phyloP scores from a whole-genome alignment of 2,888 invertebrate species.

The Drosophila siamana region DNA sequence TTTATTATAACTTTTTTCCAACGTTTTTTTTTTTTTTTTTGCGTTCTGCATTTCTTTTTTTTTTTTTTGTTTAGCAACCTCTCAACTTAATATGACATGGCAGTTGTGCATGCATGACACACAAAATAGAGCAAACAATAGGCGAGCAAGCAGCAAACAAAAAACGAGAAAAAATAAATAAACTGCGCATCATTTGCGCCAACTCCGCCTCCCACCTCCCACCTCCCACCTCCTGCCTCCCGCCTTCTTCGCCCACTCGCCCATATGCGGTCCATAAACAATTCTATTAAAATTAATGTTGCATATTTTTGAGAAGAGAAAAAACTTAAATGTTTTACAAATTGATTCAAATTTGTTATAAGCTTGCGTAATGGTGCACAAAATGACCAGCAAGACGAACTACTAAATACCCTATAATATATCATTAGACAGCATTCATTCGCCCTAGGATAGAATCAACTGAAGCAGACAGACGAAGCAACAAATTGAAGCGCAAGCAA shows the following conservation, averaged over 20 bases:
- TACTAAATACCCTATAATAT: conserved; percentile 40
- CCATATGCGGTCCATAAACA: conserved; percentile 68
- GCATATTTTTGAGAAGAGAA: conserved; percentile 69
- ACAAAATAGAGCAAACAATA: conserved; percentile 40
- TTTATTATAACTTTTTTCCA: conserved; percentile 19
- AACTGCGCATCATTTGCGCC: conserved; percentile 59
- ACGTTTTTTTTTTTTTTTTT: conserved; percentile 19
- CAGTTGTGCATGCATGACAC: conserved; percentile 63
- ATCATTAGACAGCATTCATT: background rate
- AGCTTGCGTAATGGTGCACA: conserved; percentile 39
- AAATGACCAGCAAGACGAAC: conserved; percentile 14
- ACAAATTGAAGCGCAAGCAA: conserved; percentile 63
- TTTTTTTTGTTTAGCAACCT: conserved; percentile 40
- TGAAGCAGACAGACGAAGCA: conserved; percentile 36
- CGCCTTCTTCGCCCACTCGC: too few species aligned
- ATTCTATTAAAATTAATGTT: conserved; percentile 80
- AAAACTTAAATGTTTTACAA: conserved; percentile 71
- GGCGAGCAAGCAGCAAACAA: conserved; percentile 7
- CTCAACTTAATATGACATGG: conserved; percentile 71
- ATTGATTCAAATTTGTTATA: conserved; percentile 70
- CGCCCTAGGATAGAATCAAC: conserved; percentile 5
- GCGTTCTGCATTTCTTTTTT: conserved; percentile 20
- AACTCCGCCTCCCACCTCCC: background rate
- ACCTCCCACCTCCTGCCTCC: background rate
- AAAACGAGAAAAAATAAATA: conserved; percentile 10